Conservation (phyloP, 2,888 invertebrate species). For the Hyles lineata region DNA sequence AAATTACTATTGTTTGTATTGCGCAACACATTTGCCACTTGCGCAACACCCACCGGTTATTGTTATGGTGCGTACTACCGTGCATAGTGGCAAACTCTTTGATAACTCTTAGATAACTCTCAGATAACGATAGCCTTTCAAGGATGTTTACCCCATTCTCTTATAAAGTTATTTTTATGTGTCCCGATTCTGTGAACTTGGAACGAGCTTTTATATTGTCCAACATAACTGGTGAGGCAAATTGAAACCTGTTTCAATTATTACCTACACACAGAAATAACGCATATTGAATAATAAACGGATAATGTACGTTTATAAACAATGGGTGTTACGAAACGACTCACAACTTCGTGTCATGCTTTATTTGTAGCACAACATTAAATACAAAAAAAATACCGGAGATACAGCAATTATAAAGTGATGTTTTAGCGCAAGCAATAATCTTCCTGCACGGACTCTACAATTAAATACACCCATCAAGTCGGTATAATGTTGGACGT, state of each 20-base stretch:
- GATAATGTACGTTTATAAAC: background rate
- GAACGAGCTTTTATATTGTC: background rate
- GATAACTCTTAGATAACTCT: background rate
- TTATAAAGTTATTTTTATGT: background rate
- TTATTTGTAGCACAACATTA: background rate
- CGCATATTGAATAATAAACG: conserved; percentile 1
- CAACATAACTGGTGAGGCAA: background rate
- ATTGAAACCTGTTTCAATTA: background rate
- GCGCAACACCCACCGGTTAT: background rate
- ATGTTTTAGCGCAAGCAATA: background rate
- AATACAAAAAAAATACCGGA: background rate
- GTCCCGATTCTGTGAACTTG: background rate
- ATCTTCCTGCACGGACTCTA: background rate
- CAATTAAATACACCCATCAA: background rate
- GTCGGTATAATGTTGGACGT: background rate
- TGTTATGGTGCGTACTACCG: background rate
- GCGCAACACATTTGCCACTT: background rate
- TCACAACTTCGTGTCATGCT: background rate
- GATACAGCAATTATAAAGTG: conserved; percentile 6
- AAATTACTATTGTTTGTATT: conserved; percentile 27
- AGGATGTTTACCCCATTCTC: background rate
- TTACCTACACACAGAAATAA: background rate
- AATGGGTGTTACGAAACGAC: conserved; percentile 3
- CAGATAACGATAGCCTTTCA: background rate
- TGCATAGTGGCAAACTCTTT: background rate